Evolutionary conservation across 2,888 invertebrate genomes (phyloP), one percentile per base, ranked within the genome.

Genomic region (Pseudococcus longispinus): DNA sequence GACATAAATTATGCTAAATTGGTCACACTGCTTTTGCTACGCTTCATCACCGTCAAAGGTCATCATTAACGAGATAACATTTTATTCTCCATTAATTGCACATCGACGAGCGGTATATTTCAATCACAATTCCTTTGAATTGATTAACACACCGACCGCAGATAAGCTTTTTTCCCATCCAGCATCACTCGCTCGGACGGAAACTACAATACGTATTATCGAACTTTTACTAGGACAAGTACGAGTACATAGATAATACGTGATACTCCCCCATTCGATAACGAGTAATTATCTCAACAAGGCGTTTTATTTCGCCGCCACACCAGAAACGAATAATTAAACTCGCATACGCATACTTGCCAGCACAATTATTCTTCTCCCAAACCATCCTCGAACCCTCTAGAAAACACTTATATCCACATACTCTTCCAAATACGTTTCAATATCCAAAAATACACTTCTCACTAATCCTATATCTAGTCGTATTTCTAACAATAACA

Each of bases 221-320:
- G 65, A 65, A 65, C 26, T 23, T 65, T 26, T 20, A 65, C 23
- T 65, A 65, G 65, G 65, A 65, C 65, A 51, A 15, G 44, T 46
- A 46, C 51, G 11, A 0, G 23, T 23, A 65, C 60, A 60, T 26
- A 15, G 65, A 65, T 65, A 65, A 13, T 11, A 51, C 51, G 18
- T n/a, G 65, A 65, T 65, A 65, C 65, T 65, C 65, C 65, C 65
- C 65, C 26, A 13, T 65, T 65, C 20, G 65, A 65, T 65, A 65
- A 65, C 65, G 65, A 65, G 65, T 65, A 65, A 65, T 65, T 65
- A 65, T 26, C 65, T 6, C 11, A 13, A 65, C 65, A 4, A n/a
- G 11, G 26, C 26, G 65, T 65, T 26, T 65, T 11, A 65, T 65
- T 65, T 65, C 26, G 65, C 26, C 65, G 65, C 26, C 23, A 20